Percentiles rank a stretch among this genome's conserved stretches.
Conservation (phyloP, 2,113 vertebrate genomes). For the Thryonomys swinderianus region DNA sequence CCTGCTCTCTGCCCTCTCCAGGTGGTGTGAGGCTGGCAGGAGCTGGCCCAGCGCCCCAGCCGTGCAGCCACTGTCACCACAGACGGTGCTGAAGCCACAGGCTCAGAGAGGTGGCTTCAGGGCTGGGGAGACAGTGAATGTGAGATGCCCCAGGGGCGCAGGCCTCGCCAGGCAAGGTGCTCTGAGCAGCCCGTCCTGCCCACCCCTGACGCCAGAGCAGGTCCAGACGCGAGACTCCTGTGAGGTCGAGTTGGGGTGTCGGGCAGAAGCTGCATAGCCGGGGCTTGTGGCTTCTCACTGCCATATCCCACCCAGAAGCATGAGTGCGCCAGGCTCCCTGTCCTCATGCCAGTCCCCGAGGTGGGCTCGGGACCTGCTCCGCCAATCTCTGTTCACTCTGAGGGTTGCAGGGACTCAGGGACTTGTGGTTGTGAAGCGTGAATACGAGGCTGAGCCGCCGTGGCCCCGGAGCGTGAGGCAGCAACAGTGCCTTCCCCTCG, state of each 20-base stretch:
- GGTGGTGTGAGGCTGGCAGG: background rate
- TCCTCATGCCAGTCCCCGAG: background rate
- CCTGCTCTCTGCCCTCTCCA: background rate
- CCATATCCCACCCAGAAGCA: background rate
- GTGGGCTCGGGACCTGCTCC: background rate
- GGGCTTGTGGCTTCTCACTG: background rate
- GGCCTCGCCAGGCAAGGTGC: background rate
- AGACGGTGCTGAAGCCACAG: background rate
- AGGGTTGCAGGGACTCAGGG: background rate
- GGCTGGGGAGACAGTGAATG: background rate
- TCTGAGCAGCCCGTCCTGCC: background rate
- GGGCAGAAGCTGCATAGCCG: background rate
- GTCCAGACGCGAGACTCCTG: background rate
- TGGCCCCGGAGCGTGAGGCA: background rate
- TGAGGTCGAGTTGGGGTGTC: background rate
- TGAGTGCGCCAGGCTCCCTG: background rate
- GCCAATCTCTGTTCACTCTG: background rate
- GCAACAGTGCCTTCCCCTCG: background rate
- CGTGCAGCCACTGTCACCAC: background rate
- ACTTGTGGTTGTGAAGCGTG: background rate
- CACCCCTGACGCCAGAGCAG: background rate
- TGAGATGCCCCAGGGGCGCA: background rate
- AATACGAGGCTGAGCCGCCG: background rate
- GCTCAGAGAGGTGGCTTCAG: background rate
- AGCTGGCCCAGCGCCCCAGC: background rate